Conservation (phyloP, 2,113 vertebrate species). For the Gambusia holbrooki region DNA sequence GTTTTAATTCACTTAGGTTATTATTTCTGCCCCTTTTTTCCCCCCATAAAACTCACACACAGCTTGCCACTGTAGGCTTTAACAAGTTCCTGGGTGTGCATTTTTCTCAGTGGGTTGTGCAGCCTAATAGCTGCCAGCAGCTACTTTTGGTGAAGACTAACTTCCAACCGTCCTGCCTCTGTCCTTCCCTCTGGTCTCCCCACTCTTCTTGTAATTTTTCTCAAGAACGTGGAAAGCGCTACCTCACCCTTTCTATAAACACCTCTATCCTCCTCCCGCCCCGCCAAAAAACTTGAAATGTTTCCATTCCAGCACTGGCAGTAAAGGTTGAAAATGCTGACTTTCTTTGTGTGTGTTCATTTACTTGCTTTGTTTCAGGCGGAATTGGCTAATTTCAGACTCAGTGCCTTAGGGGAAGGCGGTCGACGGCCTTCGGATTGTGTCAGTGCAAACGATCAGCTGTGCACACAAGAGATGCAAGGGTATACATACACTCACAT, state of each 20-base stretch:
- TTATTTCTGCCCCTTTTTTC: constrained; percentile 27
- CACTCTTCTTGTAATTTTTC: constrained; percentile 57
- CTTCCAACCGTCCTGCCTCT: constrained; percentile 24
- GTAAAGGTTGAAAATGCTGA: constrained; percentile 1
- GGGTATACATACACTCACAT: constrained; percentile 11
- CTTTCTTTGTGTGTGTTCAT: constrained; percentile 13
- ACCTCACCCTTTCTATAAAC: constrained; percentile 71
- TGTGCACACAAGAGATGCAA: not conserved
- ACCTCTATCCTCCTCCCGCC: not conserved
- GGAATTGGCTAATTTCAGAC: constrained; percentile 12
- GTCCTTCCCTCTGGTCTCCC: constrained; percentile 25
- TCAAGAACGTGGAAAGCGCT: constrained; percentile 70
- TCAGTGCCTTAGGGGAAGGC: not conserved
- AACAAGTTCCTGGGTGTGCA: constrained; percentile 47
- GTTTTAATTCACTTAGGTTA: constrained; percentile 47
- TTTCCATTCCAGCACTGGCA: constrained; percentile 36
- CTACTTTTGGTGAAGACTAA: constrained; percentile 46
- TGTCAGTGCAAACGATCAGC: constrained; percentile 11
- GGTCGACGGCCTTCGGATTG: not conserved
- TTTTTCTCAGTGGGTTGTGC: constrained; percentile 51
- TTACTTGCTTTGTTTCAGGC: constrained; percentile 23
- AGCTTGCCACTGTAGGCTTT: constrained; percentile 21
- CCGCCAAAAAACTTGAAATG: constrained; percentile 38
- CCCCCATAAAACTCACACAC: constrained; percentile 15
- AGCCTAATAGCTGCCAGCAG: constrained; percentile 60